phyloP scores from a whole-genome alignment of 2,113 vertebrate genomes.

The Eupsittula cactorum region DNA sequence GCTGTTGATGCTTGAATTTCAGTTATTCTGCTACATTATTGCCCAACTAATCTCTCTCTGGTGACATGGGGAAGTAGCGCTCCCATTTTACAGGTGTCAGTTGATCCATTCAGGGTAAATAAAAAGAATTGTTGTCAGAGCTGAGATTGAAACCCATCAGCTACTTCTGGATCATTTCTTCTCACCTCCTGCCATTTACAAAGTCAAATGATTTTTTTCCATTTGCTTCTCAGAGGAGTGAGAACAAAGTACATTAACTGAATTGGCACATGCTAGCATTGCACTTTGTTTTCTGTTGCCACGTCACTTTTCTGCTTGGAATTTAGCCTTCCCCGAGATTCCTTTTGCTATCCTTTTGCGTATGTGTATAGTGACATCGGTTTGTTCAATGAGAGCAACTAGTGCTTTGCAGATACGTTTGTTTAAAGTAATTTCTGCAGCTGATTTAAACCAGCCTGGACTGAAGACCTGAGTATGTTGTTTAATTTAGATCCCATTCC shows the following conservation, averaged over 20 bases:
- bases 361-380: neutral
- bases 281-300: constrained; percentile 53
- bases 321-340: constrained; percentile 27
- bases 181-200: neutral
- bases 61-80: neutral
- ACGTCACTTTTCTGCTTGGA: constrained; percentile 38
- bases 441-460: neutral
- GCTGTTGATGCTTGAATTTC: neutral
- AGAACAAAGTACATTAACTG: constrained; percentile 46
- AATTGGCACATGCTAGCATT: neutral
- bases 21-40: neutral
- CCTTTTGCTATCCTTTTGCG: neutral
- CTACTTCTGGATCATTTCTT: neutral
- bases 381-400: neutral
- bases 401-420: neutral
- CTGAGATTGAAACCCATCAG: neutral
- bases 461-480: neutral
- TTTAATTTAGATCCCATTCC: neutral
- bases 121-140: neutral
- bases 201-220: neutral
- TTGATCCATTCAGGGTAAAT: neutral
- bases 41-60: neutral
- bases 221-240: neutral
- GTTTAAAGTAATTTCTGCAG: neutral
- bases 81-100: neutral